These are phyloP conservation scores for Alosa sapidissima DNA, from an alignment of 2,797 vertebrate species.

Conservation along the genomic window DNA sequence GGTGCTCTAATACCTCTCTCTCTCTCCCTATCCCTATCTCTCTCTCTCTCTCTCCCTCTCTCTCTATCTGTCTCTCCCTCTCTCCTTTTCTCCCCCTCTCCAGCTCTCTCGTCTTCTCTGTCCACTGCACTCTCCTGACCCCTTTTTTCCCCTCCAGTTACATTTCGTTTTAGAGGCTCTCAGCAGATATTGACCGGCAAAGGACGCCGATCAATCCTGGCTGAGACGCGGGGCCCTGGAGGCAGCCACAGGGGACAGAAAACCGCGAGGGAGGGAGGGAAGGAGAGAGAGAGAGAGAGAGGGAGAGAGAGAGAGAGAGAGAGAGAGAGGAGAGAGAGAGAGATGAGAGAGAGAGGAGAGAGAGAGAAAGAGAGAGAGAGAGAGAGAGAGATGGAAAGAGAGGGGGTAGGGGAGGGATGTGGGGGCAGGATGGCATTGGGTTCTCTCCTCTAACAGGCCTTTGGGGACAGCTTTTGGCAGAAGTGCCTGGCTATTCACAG, in stretches of 20 bases:
- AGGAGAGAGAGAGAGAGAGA: background rate
- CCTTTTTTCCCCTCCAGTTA: conserved; percentile 36
- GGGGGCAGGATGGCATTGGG: background rate
- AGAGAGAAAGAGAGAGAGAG: background rate
- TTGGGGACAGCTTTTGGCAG: background rate
- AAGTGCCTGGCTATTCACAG: background rate
- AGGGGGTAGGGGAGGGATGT: background rate
- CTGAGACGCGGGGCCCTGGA: background rate
- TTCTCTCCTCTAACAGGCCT: background rate
- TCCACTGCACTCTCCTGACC: conserved; percentile 12
- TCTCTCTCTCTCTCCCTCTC: background rate
- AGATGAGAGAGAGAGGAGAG: background rate
- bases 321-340: background rate
- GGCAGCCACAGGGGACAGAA: background rate
- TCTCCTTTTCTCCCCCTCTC: background rate
- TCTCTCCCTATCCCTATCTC: background rate
- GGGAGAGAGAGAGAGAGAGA: no score
- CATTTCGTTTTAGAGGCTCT: conserved; percentile 42
- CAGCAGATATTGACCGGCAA: conserved; percentile 42
- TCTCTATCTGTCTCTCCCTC: background rate
- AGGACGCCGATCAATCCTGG: conserved; percentile 40
- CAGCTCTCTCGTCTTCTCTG: conserved; percentile 6
- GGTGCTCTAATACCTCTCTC: background rate
- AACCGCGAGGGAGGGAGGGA: background rate
- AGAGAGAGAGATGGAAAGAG: background rate